phyloP scores from a whole-genome alignment of 2,888 invertebrate genomes.

The Tiliacea aurago region DNA sequence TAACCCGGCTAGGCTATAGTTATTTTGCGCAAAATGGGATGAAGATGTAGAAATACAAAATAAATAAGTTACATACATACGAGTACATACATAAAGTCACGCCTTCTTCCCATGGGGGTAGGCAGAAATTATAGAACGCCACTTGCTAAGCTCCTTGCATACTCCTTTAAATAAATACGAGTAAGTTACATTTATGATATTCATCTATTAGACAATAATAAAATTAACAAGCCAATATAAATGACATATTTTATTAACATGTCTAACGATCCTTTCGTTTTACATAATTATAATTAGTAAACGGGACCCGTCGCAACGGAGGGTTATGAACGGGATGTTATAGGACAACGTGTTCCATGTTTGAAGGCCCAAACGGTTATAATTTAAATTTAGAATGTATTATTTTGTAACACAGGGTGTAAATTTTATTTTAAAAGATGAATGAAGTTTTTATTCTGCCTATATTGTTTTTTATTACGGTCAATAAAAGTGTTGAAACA shows the following conservation, averaged over 20 bases:
- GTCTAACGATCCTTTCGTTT: constrained; percentile 64
- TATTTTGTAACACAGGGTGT: constrained; percentile 6
- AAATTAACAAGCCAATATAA: constrained; percentile 69
- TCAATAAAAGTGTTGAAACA: constrained; percentile 18
- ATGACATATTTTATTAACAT: constrained; percentile 76
- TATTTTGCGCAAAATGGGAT: neutral
- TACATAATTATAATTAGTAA: constrained; percentile 80
- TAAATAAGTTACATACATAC: neutral
- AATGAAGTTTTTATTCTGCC: constrained; percentile 11
- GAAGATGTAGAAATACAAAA: neutral
- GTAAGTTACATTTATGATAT: neutral
- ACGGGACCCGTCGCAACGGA: constrained; percentile 64
- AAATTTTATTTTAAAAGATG: constrained; percentile 12
- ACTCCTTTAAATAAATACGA: too few species aligned
- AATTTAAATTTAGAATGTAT: constrained; percentile 25
- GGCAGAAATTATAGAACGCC: too few species aligned
- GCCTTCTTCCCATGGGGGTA: too few species aligned
- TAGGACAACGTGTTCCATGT: constrained; percentile 69
- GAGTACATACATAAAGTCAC: too few species aligned
- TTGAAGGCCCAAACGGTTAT: constrained; percentile 26
- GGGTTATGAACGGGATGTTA: constrained; percentile 77
- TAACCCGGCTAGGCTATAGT: too few species aligned
- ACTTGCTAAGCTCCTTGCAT: too few species aligned
- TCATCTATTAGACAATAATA: neutral
- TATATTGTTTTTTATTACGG: neutral